Evolutionary conservation across 1,140 invertebrate genomes (phyloP).

Genomic region (Penaeus indicus): DNA sequence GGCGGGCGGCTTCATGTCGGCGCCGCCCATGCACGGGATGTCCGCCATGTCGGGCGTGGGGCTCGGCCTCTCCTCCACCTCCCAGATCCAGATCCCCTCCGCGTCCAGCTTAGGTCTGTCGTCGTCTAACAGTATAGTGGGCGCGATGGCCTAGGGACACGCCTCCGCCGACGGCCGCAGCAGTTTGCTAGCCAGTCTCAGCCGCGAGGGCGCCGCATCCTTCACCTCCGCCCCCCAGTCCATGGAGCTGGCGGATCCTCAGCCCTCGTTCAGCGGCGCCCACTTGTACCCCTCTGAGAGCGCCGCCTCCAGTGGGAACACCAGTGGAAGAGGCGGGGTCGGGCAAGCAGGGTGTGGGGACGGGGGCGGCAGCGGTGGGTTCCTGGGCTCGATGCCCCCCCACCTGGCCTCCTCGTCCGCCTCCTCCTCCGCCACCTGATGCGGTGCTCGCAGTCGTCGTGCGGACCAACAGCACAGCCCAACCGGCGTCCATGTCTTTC

Average conservation of each 20-base stretch:
- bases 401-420: slow-evolving; percentile 54
- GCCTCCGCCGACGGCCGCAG: slow-evolving; percentile 66
- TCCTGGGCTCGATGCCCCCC: slow-evolving; percentile 46
- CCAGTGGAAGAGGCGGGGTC: slow-evolving; percentile 43
- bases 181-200: slow-evolving; percentile 61
- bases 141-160: slow-evolving; percentile 67
- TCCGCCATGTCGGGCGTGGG: slow-evolving; percentile 63
- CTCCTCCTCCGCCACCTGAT: slow-evolving; percentile 51
- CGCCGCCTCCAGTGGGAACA: slow-evolving; percentile 36
- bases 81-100: slow-evolving; percentile 66
- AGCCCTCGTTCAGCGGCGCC: slow-evolving; percentile 60
- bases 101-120: slow-evolving; percentile 64
- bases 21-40: slow-evolving; percentile 69
- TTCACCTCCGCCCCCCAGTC: slow-evolving; percentile 57
- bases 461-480: slow-evolving; percentile 62
- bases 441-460: slow-evolving; percentile 60
- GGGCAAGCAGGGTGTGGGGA: slow-evolving; percentile 53
- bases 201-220: slow-evolving; percentile 57
- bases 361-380: slow-evolving; percentile 43
- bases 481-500: slow-evolving; percentile 64
- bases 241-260: slow-evolving; percentile 53
- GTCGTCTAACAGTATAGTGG: slow-evolving; percentile 66
- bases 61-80: slow-evolving; percentile 63
- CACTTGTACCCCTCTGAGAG: slow-evolving; percentile 52
- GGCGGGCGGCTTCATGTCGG: slow-evolving; percentile 69